A percentile compares a stretch with the other conserved stretches of the same genome.
Conservation (phyloP, 2,113 vertebrate genomes). For the Ondatra zibethicus region DNA sequence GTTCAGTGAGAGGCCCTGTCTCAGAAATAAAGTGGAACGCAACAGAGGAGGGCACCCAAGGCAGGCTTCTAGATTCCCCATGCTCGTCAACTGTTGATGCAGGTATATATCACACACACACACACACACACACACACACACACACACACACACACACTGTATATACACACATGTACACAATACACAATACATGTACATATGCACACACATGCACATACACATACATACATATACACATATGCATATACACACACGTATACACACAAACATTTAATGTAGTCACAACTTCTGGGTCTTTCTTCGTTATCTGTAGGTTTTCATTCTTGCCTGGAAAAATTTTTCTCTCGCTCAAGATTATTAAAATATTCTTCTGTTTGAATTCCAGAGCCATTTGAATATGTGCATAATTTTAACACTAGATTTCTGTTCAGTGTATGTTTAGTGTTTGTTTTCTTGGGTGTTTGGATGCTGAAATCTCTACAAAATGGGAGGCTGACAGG, state of each 20-base stretch:
- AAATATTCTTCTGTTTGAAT: conserved; percentile 16
- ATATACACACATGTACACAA: too few species aligned
- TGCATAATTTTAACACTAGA: conserved; percentile 32
- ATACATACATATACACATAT: neutral
- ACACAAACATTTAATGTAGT: neutral
- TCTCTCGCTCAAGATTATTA: neutral
- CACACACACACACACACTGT: neutral
- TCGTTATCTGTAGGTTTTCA: neutral
- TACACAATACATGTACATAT: neutral
- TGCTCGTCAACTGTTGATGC: neutral
- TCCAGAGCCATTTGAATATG: neutral
- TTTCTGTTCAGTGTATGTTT: neutral
- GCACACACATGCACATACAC: neutral
- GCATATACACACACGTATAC: neutral
- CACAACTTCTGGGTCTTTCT: neutral
- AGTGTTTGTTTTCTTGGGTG: neutral
- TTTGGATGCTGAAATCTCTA: neutral
- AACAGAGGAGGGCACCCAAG: too few species aligned
- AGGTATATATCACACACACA: neutral
- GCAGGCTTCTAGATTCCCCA: too few species aligned
- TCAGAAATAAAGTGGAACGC: neutral
- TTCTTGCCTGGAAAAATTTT: neutral
- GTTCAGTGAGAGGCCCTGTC: neutral
- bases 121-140: neutral
- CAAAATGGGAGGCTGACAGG: neutral